These are phyloP conservation scores for Aphidius ervi DNA, from an alignment of 1,140 invertebrate genomes.

Conservation along the genomic window DNA sequence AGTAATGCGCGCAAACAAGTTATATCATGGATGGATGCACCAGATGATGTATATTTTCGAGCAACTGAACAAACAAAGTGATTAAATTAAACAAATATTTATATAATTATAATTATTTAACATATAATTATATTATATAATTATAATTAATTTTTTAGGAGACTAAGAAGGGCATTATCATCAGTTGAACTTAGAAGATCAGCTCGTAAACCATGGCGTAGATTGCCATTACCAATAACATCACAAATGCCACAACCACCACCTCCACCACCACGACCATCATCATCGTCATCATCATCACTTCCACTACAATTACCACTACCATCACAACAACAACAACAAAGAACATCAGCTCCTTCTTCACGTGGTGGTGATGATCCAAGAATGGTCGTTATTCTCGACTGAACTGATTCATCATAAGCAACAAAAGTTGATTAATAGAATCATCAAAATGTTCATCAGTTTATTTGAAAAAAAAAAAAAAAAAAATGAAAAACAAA, in stretches of 20 bases:
- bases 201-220: conserved; percentile 86
- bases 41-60: conserved; percentile 94
- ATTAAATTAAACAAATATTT: conserved; percentile 40
- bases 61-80: conserved; percentile 87
- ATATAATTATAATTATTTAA: conserved; percentile 2
- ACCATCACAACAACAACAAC: conserved; percentile 39
- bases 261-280: conserved; percentile 23
- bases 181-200: conserved; percentile 78
- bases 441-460: not conserved
- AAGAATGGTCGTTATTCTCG: conserved; percentile 66
- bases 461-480: conserved; percentile 6
- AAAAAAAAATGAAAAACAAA: not conserved
- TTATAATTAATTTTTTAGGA: conserved; percentile 57
- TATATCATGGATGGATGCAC: conserved; percentile 96
- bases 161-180: conserved; percentile 75
- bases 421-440: not conserved
- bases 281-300: conserved; percentile 86
- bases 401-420: conserved; percentile 52
- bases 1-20: conserved; percentile 77
- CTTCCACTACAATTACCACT: conserved; percentile 58
- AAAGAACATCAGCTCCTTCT: conserved; percentile 35
- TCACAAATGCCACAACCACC: conserved; percentile 42
- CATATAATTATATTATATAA: not conserved
- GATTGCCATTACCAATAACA: conserved; percentile 53
- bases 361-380: conserved; percentile 29